phyloP scores from a whole-genome alignment of 2,888 invertebrate genomes.

The Cyaniris semiargus region DNA sequence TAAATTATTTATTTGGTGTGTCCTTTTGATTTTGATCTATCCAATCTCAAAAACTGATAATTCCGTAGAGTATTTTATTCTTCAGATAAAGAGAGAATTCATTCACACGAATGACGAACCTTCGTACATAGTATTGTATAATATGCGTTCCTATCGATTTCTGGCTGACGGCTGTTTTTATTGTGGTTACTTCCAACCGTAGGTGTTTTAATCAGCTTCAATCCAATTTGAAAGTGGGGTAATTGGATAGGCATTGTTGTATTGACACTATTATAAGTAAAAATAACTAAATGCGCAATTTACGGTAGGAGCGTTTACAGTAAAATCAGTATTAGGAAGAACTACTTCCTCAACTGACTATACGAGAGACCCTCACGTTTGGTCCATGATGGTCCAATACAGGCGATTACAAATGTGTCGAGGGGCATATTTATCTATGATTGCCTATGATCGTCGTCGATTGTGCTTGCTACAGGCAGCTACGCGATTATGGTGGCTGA shows the following conservation, averaged over 20 bases:
- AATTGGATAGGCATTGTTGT: conserved; percentile 1
- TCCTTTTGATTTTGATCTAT: background rate
- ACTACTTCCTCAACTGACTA: too few relatives aligned
- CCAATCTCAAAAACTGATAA: background rate
- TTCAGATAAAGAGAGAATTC: too few relatives aligned
- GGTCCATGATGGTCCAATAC: too few relatives aligned
- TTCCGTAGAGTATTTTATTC: background rate
- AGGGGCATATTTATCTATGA: too few relatives aligned
- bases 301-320: background rate
- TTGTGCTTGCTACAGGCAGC: too few relatives aligned
- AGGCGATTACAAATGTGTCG: too few relatives aligned
- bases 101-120: too few relatives aligned
- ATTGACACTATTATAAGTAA: background rate
- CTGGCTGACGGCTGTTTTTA: background rate
- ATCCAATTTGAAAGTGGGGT: conserved; percentile 18
- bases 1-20: background rate
- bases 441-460: too few relatives aligned
- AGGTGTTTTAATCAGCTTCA: conserved; percentile 13
- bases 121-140: background rate
- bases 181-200: background rate
- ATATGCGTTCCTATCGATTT: background rate
- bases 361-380: too few relatives aligned
- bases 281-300: background rate
- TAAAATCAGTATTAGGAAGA: background rate
- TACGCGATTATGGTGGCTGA: too few relatives aligned